Percentiles rank a stretch among this genome's conserved stretches.
These are phyloP conservation scores for Syngnathoides biaculeatus DNA, from an alignment of 2,113 vertebrate genomes.

Conservation along the genomic window DNA sequence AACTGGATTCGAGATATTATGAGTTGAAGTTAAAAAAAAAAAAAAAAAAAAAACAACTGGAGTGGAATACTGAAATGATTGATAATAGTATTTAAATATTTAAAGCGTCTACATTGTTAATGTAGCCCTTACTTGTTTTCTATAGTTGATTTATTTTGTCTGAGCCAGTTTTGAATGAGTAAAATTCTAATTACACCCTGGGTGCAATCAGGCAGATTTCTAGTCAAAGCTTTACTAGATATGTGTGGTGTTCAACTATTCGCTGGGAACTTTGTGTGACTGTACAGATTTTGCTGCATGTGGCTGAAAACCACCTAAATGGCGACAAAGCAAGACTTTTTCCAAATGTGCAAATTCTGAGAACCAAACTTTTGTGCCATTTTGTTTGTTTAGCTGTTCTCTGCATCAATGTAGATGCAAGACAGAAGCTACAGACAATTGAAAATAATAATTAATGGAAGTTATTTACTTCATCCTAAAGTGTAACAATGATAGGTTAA, in stretches of 20 bases:
- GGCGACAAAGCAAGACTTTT: slow-evolving; percentile 47
- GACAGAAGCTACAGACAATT: background rate
- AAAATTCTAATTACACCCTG: slow-evolving; percentile 42
- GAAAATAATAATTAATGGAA: background rate
- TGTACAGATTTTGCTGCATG: slow-evolving; percentile 26
- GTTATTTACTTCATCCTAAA: background rate
- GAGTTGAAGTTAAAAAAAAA: background rate
- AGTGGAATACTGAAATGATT: slow-evolving; percentile 25
- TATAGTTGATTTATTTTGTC: slow-evolving; percentile 1
- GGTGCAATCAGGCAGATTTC: slow-evolving; percentile 38
- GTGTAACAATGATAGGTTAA: no score
- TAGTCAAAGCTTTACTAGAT: slow-evolving; percentile 34
- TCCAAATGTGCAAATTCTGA: background rate
- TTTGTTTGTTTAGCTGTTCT: no score
- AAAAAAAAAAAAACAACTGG: slow-evolving; percentile 20
- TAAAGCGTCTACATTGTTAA: slow-evolving; percentile 13
- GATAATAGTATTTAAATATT: slow-evolving; percentile 18
- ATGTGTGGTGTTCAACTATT: slow-evolving; percentile 33
- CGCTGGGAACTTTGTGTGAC: slow-evolving; percentile 37
- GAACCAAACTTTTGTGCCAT: no score
- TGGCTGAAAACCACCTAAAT: slow-evolving; percentile 45
- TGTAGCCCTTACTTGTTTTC: slow-evolving; percentile 21
- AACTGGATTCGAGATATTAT: background rate
- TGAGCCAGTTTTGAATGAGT: slow-evolving; percentile 37
- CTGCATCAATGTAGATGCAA: background rate